Conservation (phyloP, 2,888 invertebrate genomes). For the Habrosyne pyritoides region DNA sequence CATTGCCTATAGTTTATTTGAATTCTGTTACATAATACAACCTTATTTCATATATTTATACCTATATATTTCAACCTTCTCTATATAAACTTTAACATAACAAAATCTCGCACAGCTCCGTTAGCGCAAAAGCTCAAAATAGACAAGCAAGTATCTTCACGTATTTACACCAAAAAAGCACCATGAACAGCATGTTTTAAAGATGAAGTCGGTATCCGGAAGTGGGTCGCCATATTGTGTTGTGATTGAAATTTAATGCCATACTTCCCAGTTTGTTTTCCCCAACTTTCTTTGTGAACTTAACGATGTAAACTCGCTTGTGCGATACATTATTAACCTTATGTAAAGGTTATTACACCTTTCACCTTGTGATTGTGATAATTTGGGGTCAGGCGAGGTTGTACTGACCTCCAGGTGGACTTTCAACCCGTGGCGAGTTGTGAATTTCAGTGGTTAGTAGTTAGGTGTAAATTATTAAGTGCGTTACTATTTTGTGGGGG, state of each 20-base stretch:
- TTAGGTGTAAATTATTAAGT: background rate
- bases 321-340: background rate
- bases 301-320: conserved; percentile 25
- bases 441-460: background rate
- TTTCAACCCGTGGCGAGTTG: background rate
- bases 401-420: conserved; percentile 2
- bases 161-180: conserved; percentile 19
- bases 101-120: too few species aligned
- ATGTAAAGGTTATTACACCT: conserved; percentile 1
- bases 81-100: too few species aligned
- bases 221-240: conserved; percentile 55
- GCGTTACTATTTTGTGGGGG: too few species aligned
- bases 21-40: too few species aligned
- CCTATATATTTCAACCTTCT: too few species aligned
- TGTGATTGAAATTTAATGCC: conserved; percentile 66
- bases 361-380: conserved; percentile 7
- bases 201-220: conserved; percentile 39
- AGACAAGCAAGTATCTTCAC: conserved; percentile 9
- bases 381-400: background rate
- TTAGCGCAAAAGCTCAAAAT: too few species aligned
- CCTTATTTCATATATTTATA: too few species aligned
- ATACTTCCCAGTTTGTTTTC: conserved; percentile 50
- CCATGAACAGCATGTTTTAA: conserved; percentile 24
- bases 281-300: conserved; percentile 37
- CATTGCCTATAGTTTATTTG: too few species aligned